These are phyloP conservation scores for Trichomalopsis sarcophagae DNA, from an alignment of 1,140 invertebrate genomes.

Conservation along the genomic window DNA sequence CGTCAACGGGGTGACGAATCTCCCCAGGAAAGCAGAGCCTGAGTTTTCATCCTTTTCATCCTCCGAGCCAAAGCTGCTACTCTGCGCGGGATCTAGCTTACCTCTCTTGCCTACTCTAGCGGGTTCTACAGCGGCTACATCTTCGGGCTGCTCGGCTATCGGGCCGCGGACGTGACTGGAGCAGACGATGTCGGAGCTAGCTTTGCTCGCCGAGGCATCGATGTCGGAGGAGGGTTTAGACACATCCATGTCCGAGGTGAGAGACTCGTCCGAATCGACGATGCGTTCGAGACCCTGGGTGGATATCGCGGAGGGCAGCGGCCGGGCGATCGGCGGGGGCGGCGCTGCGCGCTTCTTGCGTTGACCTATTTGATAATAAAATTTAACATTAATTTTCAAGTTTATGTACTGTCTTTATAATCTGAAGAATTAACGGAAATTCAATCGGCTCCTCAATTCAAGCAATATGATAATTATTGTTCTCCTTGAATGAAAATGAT, in stretches of 20 bases:
- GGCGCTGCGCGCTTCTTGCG: conserved; percentile 71
- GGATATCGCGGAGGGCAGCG: conserved; percentile 70
- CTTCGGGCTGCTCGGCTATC: conserved; percentile 26
- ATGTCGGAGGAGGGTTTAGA: conserved; percentile 71
- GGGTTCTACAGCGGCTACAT: conserved; percentile 54
- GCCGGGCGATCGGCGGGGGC: conserved; percentile 63
- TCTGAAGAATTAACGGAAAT: no score
- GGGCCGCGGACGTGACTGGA: background rate
- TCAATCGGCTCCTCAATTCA: background rate
- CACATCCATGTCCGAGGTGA: conserved; percentile 70
- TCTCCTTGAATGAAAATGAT: background rate
- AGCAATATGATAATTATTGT: background rate
- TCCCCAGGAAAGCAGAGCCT: background rate
- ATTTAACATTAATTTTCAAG: background rate
- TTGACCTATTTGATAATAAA: conserved; percentile 58
- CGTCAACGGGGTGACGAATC: background rate
- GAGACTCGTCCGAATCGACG: conserved; percentile 69
- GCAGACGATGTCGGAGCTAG: conserved; percentile 58
- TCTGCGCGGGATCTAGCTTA: conserved; percentile 66
- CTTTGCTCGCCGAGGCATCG: conserved; percentile 61
- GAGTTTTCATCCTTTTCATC: background rate
- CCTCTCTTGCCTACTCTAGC: conserved; percentile 70
- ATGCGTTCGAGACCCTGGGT: conserved; percentile 70
- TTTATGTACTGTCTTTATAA: no score
- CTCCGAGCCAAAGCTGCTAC: background rate